phyloP scores from a whole-genome alignment of 2,888 invertebrate genomes.

The Schizotus pectinicornis region DNA sequence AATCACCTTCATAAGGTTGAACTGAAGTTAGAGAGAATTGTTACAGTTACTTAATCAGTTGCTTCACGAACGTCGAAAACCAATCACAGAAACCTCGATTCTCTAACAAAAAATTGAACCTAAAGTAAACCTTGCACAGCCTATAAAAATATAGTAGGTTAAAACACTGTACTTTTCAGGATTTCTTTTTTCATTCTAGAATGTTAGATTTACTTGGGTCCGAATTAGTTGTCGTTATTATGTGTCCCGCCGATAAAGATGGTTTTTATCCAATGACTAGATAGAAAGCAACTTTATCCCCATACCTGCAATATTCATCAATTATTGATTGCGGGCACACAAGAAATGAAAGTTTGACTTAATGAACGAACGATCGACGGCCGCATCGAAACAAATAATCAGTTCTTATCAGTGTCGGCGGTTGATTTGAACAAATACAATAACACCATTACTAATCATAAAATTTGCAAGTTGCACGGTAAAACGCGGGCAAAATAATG shows the following conservation, averaged over 20 bases:
- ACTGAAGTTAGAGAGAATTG: neutral
- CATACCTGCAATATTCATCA: neutral
- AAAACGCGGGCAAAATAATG: slow-evolving; percentile 36
- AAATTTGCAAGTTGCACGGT: slow-evolving; percentile 40
- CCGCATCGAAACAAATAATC: slow-evolving; percentile 29
- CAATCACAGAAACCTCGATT: slow-evolving; percentile 8
- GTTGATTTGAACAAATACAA: slow-evolving; percentile 48
- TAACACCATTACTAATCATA: slow-evolving; percentile 40
- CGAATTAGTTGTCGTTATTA: slow-evolving; percentile 1
- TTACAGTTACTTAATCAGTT: no score
- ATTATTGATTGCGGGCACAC: slow-evolving; percentile 4
- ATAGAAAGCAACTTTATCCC: slow-evolving; percentile 7
- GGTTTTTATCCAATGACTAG: slow-evolving; percentile 8
- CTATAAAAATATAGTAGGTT: slow-evolving; percentile 7
- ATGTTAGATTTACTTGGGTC: slow-evolving; percentile 24
- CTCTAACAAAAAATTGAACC: slow-evolving; percentile 18
- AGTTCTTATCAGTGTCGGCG: slow-evolving; percentile 40
- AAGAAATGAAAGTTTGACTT: slow-evolving; percentile 13
- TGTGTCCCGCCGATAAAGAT: neutral
- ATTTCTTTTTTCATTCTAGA: neutral
- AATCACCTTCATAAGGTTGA: slow-evolving; percentile 10
- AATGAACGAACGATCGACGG: slow-evolving; percentile 11
- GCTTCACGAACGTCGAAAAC: no score
- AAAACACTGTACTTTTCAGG: slow-evolving; percentile 16
- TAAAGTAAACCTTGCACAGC: slow-evolving; percentile 26